phyloP scores from a whole-genome alignment of 2,113 vertebrate species.

The Carassius auratus region DNA sequence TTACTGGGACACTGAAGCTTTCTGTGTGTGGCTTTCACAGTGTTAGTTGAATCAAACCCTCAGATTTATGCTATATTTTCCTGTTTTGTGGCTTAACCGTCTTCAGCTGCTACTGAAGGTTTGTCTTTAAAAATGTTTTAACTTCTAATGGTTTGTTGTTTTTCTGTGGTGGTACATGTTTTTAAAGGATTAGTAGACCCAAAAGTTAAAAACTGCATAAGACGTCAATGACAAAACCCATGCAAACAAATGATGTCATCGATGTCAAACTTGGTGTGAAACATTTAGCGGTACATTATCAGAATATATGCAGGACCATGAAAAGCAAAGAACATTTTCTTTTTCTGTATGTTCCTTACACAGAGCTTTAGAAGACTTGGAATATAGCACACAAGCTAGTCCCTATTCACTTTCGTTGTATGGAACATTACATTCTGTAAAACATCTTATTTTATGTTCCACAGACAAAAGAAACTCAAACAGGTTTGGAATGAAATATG shows the following conservation, averaged over 20 bases:
- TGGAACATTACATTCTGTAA: neutral
- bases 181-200: neutral
- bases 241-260: neutral
- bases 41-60: neutral
- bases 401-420: neutral
- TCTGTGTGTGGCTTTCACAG: neutral
- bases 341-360: neutral
- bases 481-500: neutral
- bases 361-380: neutral
- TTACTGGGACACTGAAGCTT: conserved; percentile 10
- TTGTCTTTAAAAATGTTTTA: neutral
- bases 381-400: neutral
- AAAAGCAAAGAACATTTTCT: neutral
- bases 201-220: neutral
- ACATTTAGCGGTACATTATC: neutral
- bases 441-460: neutral
- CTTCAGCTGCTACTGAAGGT: neutral
- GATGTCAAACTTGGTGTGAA: neutral
- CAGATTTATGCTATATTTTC: neutral
- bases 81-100: neutral
- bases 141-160: neutral
- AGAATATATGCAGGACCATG: neutral
- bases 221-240: neutral
- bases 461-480: too few species aligned
- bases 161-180: neutral